Percentiles rank a stretch among this genome's conserved stretches.
phyloP scores from a whole-genome alignment of 2,888 invertebrate genomes.

The Melanostoma mellinum region DNA sequence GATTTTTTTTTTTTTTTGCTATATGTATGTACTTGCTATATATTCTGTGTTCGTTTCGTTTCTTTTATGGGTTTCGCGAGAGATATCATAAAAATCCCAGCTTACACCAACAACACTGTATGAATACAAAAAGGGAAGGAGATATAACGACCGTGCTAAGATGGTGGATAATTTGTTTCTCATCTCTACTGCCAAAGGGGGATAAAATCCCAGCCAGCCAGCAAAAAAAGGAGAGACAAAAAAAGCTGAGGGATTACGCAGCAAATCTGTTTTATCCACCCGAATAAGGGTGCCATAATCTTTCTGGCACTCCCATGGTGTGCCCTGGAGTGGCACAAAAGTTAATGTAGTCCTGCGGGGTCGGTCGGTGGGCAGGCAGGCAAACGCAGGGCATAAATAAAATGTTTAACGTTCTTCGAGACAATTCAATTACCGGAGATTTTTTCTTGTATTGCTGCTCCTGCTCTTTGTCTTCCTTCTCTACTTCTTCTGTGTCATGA shows the following conservation, averaged over 20 bases:
- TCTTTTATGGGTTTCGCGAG: conserved; percentile 60
- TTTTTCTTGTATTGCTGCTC: conserved; percentile 9
- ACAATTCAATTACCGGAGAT: conserved; percentile 68
- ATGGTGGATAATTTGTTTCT: conserved; percentile 72
- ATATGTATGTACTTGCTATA: neutral
- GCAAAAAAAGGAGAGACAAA: conserved; percentile 21
- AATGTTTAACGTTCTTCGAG: conserved; percentile 70
- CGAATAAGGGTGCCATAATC: conserved; percentile 73
- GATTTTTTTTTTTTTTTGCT: conserved; percentile 10
- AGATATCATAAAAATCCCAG: conserved; percentile 61
- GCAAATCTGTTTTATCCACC: conserved; percentile 73
- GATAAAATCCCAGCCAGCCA: conserved; percentile 30
- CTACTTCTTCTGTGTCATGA: neutral
- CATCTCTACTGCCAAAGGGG: conserved; percentile 59
- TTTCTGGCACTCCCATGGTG: conserved; percentile 62
- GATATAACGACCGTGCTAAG: conserved; percentile 70
- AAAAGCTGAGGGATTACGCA: conserved; percentile 71
- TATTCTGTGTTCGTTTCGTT: conserved; percentile 24
- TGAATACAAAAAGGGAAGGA: conserved; percentile 31
- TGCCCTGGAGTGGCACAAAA: conserved; percentile 49
- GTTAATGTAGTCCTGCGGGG: conserved; percentile 67
- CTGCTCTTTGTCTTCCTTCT: neutral
- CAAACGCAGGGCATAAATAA: conserved; percentile 59
- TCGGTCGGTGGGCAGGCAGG: conserved; percentile 12
- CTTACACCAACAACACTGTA: conserved; percentile 43